Conservation (phyloP, 2,888 invertebrate genomes). For the Himalopsyche japonica region DNA sequence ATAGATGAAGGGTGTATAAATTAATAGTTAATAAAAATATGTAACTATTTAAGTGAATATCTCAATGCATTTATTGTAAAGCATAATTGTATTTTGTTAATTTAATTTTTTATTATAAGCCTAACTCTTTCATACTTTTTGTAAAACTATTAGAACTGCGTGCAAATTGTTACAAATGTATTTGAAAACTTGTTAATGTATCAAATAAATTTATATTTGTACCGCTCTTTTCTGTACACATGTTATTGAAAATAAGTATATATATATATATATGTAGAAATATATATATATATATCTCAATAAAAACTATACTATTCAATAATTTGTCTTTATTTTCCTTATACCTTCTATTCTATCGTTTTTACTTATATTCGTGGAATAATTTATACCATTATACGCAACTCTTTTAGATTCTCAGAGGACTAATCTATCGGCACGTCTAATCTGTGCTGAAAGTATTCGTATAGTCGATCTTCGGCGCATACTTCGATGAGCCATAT, state of each 20-base stretch:
- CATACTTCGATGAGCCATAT: too few relatives aligned
- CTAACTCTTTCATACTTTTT: not conserved
- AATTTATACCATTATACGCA: too few relatives aligned
- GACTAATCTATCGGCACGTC: too few relatives aligned
- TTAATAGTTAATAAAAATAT: too few relatives aligned
- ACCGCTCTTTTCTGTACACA: conserved; percentile 26
- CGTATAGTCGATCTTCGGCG: too few relatives aligned
- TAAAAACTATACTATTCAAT: conserved; percentile 5
- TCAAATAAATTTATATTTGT: conserved; percentile 33
- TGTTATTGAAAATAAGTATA: not conserved
- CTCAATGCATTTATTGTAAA: not conserved
- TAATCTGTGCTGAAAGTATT: too few relatives aligned
- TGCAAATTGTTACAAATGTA: not conserved
- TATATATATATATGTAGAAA: too few relatives aligned
- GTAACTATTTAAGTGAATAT: too few relatives aligned
- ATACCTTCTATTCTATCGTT: too few relatives aligned
- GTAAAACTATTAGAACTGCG: not conserved
- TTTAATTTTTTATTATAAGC: not conserved
- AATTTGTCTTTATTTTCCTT: not conserved
- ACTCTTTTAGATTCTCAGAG: too few relatives aligned
- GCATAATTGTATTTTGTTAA: not conserved
- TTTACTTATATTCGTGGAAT: too few relatives aligned
- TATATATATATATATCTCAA: not conserved
- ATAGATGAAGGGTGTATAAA: too few relatives aligned
- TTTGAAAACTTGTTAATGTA: conserved; percentile 8